phyloP scores from a whole-genome alignment of 2,888 invertebrate genomes.

The Leptothorax acervorum region DNA sequence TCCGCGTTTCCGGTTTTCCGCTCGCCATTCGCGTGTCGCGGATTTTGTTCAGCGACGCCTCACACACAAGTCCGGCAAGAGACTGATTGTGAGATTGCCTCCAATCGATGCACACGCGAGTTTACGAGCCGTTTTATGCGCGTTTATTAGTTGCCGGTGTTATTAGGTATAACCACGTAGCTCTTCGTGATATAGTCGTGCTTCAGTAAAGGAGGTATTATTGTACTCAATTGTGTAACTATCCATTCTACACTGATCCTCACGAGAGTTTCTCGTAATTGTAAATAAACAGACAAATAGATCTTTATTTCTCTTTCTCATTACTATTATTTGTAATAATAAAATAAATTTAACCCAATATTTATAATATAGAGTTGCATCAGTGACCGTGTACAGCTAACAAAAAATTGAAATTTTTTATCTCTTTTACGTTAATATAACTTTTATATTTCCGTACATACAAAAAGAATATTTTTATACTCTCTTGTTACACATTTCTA shows the following conservation, averaged over 20 bases:
- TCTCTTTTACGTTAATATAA: neutral
- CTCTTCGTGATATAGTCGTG: neutral
- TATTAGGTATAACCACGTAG: neutral
- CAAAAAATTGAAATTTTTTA: neutral
- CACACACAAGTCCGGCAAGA: neutral
- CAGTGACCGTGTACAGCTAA: neutral
- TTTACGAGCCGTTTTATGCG: constrained; percentile 32
- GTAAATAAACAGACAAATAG: neutral
- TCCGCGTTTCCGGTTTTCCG: neutral
- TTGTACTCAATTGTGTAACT: constrained; percentile 27
- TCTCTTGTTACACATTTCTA: neutral
- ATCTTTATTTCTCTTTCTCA: neutral
- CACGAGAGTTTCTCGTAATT: constrained; percentile 7
- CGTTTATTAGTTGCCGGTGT: constrained; percentile 4
- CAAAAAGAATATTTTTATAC: neutral
- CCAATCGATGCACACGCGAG: constrained; percentile 22
- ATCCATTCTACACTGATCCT: neutral
- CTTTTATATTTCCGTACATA: neutral
- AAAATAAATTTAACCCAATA: neutral
- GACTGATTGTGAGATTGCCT: neutral
- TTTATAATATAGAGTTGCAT: neutral
- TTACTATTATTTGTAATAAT: neutral
- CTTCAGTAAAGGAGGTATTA: constrained; percentile 21
- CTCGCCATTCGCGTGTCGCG: neutral
- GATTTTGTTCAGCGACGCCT: constrained; percentile 2